These are phyloP conservation scores for Clusia tigrina DNA, from an alignment of 2,888 invertebrate species.

Conservation along the genomic window DNA sequence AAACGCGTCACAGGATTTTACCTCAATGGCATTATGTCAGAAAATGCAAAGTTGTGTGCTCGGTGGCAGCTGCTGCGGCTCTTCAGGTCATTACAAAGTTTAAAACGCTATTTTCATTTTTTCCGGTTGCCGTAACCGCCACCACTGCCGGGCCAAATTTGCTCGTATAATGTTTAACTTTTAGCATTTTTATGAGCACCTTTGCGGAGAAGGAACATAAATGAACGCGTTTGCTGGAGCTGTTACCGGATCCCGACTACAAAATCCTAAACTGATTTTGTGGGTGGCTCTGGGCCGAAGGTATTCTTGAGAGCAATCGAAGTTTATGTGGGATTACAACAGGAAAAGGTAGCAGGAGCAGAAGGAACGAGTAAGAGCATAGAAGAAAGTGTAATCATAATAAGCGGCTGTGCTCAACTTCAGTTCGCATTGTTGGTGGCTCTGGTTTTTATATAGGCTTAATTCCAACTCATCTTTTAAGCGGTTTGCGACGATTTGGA, in stretches of 20 bases:
- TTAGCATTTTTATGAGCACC: constrained; percentile 25
- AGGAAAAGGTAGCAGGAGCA: too few species aligned
- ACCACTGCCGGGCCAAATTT: background rate
- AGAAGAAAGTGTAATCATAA: too few species aligned
- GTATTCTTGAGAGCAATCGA: too few species aligned
- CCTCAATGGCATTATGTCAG: constrained; percentile 2
- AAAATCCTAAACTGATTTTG: constrained; percentile 30
- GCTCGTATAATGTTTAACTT: constrained; percentile 11
- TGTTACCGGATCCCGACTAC: constrained; percentile 1
- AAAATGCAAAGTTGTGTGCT: background rate
- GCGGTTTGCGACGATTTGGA: too few species aligned
- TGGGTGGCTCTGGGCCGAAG: too few species aligned
- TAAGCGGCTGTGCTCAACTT: too few species aligned
- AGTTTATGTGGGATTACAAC: too few species aligned
- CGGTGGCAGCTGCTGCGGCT: background rate
- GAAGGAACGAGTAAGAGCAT: too few species aligned
- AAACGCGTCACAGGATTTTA: constrained; percentile 1
- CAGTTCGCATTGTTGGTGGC: too few species aligned
- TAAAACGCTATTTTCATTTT: constrained; percentile 13
- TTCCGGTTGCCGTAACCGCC: background rate
- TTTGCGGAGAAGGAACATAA: background rate
- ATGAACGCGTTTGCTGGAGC: background rate
- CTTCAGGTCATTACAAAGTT: constrained; percentile 15
- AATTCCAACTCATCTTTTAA: too few species aligned
- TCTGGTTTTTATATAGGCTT: too few species aligned